Base-by-base conservation (phyloP, 2,797 vertebrate species). In the Chrysocyon brachyurus region DNA sequence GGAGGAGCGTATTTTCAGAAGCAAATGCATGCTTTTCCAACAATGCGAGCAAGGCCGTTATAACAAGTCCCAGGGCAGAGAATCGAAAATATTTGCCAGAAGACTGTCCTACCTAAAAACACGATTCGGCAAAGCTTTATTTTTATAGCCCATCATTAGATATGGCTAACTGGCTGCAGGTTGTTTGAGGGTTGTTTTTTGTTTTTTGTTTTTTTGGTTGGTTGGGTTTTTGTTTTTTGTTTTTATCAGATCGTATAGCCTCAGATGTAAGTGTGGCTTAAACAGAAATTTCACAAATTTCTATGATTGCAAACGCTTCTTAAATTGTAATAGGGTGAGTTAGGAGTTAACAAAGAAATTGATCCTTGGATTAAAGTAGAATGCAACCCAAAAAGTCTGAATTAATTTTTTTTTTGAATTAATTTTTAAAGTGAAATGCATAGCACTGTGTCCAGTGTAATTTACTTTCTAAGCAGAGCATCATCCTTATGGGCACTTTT, bases 1-100 rank as follows among this genome's bases (percentile, higher is more conserved):
- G 87, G 12, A 57, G 52, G 52, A 40, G 85, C 92, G 31, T 85
- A 56, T 90, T 95, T 95, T 95, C 79, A 81, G 57, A 94, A 22
- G 63, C 68, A 96, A 96, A 95, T 49, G 6, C 36, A 64, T 64
- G n/a, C 94, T 90, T 93, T 97, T 83, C 73, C 78, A 97, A 79
- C 33, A 96, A n/a, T 68, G 19, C 14, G 52, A 82, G 14, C 33
- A 70, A 87, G 64, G 26, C 36, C 26, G 7, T 85, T 87, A 46
- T 36, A 82, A 87, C 21, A 66, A 52, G 22, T 79, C n/a, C 77
- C 81, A 96, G 61, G n/a, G 31, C 52, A 94, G 33, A 70, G 16
- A 16, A 24, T 87, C 21, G 64, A 21, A 87, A 96, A 89, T 64
- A 81, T 21, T 59, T 75, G 10, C 75, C 86, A 63, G 17, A 91